These are phyloP conservation scores for Stenotaenia linearis DNA, from an alignment of 2,888 invertebrate species.

Conservation along the genomic window DNA sequence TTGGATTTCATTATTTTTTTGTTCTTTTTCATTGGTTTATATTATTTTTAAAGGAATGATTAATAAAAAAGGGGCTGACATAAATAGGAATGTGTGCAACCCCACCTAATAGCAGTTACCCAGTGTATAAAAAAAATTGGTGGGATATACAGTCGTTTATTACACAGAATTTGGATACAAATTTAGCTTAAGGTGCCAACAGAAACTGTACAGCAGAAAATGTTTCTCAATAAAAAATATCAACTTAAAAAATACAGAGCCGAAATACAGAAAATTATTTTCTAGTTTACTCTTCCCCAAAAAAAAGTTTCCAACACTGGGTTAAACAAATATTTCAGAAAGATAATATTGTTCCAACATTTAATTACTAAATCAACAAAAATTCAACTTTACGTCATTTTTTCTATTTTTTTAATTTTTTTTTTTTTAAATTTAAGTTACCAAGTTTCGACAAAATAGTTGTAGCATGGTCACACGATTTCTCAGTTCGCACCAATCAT, in stretches of 20 bases:
- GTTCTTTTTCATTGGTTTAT: neutral
- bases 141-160: slow-evolving; percentile 15
- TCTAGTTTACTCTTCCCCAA: neutral
- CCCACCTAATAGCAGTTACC: neutral
- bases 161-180: slow-evolving; percentile 21
- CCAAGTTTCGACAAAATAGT: neutral
- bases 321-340: neutral
- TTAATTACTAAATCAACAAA: slow-evolving; percentile 11
- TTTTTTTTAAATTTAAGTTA: neutral
- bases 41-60: neutral
- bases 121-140: neutral
- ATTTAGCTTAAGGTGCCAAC: neutral
- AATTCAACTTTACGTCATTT: neutral
- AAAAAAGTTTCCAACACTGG: neutral
- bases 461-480: neutral
- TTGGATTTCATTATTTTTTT: neutral
- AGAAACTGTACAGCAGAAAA: neutral
- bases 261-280: neutral
- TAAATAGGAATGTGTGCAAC: slow-evolving; percentile 13
- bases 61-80: slow-evolving; percentile 8
- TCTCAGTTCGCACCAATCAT: slow-evolving; percentile 13
- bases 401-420: neutral
- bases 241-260: neutral
- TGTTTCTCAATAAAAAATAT: neutral
- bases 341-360: neutral